Evolutionary conservation across 2,888 invertebrate species (phyloP).

Genomic region (Geotrupes spiniger): DNA sequence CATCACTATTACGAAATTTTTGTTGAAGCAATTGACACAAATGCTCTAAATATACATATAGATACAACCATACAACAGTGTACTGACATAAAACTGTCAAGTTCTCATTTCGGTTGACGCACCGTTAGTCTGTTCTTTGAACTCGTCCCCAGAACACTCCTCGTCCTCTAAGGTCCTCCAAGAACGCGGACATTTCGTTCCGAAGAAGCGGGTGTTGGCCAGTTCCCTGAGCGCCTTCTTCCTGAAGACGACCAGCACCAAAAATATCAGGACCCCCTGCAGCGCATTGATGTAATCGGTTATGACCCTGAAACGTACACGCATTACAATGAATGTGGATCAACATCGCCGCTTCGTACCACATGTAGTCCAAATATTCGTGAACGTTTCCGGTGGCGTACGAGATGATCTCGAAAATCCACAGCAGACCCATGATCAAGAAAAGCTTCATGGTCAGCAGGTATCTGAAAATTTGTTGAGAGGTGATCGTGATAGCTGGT

Average conservation of each 20-base stretch:
- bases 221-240: slow-evolving; percentile 55
- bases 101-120: too few relatives aligned
- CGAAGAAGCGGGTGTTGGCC: slow-evolving; percentile 46
- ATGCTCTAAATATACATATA: too few relatives aligned
- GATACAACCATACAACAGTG: too few relatives aligned
- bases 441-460: slow-evolving; percentile 63
- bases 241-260: slow-evolving; percentile 59
- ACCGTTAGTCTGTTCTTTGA: background rate
- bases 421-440: slow-evolving; percentile 68
- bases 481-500: background rate
- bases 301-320: slow-evolving; percentile 52
- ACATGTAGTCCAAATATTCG: slow-evolving; percentile 34
- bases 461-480: slow-evolving; percentile 51
- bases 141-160: slow-evolving; percentile 48
- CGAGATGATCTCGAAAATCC: slow-evolving; percentile 67
- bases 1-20: too few relatives aligned
- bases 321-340: slow-evolving; percentile 16
- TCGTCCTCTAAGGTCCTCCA: slow-evolving; percentile 51
- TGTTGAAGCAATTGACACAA: too few relatives aligned
- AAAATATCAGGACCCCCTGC: slow-evolving; percentile 62
- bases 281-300: slow-evolving; percentile 59
- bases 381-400: slow-evolving; percentile 34
- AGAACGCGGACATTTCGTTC: slow-evolving; percentile 37
- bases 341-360: slow-evolving; percentile 36
- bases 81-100: too few relatives aligned